Evolutionary conservation across 2,113 vertebrate species (phyloP).

Genomic region (Callipepla californica): DNA sequence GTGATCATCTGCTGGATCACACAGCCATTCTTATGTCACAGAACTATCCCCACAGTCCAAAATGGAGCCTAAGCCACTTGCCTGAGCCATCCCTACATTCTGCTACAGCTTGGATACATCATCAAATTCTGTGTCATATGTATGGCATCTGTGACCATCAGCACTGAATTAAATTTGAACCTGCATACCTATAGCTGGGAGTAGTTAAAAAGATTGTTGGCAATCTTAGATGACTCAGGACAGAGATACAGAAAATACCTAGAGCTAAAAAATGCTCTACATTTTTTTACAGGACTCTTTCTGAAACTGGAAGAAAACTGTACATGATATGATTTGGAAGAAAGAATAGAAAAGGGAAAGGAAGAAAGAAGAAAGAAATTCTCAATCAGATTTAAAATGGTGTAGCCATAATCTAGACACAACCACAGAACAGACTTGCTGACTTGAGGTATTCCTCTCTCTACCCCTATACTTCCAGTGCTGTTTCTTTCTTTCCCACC

Average conservation of each 20-base stretch:
- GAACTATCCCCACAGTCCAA: background rate
- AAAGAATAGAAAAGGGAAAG: background rate
- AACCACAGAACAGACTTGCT: background rate
- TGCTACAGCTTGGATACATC: background rate
- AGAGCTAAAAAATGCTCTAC: background rate
- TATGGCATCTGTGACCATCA: background rate
- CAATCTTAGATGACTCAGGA: background rate
- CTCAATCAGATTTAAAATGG: background rate
- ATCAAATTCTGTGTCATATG: background rate
- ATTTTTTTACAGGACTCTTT: background rate
- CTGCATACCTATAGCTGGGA: background rate
- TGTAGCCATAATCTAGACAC: background rate
- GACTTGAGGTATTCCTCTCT: background rate
- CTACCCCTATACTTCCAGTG: background rate
- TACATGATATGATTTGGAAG: background rate
- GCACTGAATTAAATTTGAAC: background rate
- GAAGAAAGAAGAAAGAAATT: background rate
- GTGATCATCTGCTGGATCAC: background rate
- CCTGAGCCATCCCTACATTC: background rate
- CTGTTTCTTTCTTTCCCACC: background rate
- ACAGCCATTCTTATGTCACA: background rate
- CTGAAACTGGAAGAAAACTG: background rate
- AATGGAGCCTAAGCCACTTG: background rate
- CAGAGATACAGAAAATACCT: background rate
- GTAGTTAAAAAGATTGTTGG: background rate